Evolutionary conservation across 2,113 vertebrate species (phyloP).

Genomic region (Mastomys natalensis): DNA sequence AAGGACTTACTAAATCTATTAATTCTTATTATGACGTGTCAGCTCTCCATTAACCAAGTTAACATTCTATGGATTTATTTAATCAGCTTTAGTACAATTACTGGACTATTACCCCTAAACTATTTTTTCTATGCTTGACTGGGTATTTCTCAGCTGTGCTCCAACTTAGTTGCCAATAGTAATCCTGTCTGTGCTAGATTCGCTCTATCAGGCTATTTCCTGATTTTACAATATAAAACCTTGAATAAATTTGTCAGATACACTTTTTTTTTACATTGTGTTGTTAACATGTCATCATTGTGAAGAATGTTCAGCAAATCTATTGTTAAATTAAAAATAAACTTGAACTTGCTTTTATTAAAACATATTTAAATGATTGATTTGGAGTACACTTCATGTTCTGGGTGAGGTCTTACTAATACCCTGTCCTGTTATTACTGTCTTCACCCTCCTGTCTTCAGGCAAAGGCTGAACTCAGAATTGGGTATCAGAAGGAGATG

Average conservation of each 20-base stretch:
- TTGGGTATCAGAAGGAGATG: constrained; percentile 48
- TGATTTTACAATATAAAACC: not conserved
- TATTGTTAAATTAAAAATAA: not conserved
- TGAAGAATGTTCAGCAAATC: not conserved
- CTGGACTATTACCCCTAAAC: no score
- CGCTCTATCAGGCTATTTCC: no score
- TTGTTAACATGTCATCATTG: not conserved
- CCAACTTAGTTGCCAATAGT: no score
- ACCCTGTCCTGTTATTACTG: not conserved
- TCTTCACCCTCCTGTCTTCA: constrained; percentile 15
- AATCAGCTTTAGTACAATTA: no score
- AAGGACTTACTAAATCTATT: no score
- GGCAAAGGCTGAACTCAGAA: constrained; percentile 52
- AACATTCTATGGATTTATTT: no score
- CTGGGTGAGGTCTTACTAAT: constrained; percentile 6
- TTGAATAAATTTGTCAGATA: not conserved
- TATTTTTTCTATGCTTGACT: no score
- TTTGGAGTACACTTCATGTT: not conserved
- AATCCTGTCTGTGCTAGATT: no score
- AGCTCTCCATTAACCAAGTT: no score
- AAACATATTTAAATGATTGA: not conserved
- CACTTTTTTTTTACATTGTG: not conserved
- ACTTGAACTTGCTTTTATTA: constrained; percentile 5
- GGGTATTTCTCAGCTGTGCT: no score
- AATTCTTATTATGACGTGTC: no score